Conservation (phyloP, 2,797 vertebrate species). For the Sebastes melanostomus region DNA sequence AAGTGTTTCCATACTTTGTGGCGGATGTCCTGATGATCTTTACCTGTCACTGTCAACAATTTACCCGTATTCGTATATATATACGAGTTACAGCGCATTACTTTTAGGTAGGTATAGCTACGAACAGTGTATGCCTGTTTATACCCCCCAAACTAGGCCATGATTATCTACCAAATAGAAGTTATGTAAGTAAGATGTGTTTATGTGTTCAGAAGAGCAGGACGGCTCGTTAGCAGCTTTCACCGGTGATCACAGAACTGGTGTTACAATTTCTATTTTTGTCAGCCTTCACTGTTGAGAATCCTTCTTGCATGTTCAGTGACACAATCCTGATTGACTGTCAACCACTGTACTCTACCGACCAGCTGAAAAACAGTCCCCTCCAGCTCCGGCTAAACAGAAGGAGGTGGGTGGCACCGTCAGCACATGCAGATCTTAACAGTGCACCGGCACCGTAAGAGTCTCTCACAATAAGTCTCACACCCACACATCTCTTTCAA, state of each 20-base stretch:
- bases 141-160: neutral
- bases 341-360: neutral
- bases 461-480: conserved; percentile 50
- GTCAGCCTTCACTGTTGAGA: neutral
- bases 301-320: neutral
- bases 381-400: conserved; percentile 24
- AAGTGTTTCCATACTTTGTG: too few relatives aligned
- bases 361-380: neutral
- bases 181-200: neutral
- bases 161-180: neutral
- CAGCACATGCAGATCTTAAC: conserved; percentile 30
- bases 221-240: neutral
- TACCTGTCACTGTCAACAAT: too few relatives aligned
- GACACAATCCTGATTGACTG: neutral
- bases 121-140: accelerated
- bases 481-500: conserved; percentile 50
- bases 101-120: too few relatives aligned
- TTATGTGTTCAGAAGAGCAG: neutral
- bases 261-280: neutral
- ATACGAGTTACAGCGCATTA: too few relatives aligned
- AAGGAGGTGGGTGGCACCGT: conserved; percentile 55
- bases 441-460: neutral
- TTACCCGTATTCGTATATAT: too few relatives aligned
- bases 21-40: too few relatives aligned
- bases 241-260: neutral